Evolutionary conservation across 2,113 vertebrate species (phyloP).

Genomic region (Lepus timidus): DNA sequence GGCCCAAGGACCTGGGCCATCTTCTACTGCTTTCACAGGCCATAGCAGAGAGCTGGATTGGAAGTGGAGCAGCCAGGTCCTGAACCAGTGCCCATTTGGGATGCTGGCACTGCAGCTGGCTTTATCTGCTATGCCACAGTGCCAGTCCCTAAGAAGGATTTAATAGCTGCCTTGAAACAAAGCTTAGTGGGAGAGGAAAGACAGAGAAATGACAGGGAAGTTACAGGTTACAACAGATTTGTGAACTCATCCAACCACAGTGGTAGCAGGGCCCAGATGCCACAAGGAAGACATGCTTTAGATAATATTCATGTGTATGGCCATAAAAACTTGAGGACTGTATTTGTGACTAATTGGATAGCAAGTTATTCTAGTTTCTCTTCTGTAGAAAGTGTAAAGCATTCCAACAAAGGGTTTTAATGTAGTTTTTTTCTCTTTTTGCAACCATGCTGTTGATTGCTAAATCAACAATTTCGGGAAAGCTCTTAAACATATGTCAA

Average conservation of each 20-base stretch:
- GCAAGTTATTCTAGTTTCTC: conserved; percentile 89
- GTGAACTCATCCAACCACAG: conserved; percentile 94
- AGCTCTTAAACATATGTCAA: conserved; percentile 92
- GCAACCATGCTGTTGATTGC: conserved; percentile 89
- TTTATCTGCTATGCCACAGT: too few relatives aligned
- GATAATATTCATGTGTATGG: conserved; percentile 81
- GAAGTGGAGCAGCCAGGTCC: too few relatives aligned
- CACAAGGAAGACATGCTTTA: conserved; percentile 91
- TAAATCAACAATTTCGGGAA: conserved; percentile 82
- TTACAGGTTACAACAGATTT: conserved; percentile 95
- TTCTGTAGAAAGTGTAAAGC: conserved; percentile 90
- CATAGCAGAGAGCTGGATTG: too few relatives aligned
- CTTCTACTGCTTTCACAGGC: too few relatives aligned
- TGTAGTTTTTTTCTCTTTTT: conserved; percentile 75
- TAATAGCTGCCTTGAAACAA: conserved; percentile 92
- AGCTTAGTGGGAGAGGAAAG: conserved; percentile 97
- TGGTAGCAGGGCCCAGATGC: conserved; percentile 94
- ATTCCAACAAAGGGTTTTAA: too few relatives aligned
- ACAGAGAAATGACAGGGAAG: conserved; percentile 95
- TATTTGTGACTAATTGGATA: conserved; percentile 87
- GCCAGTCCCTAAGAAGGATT: conserved; percentile 64
- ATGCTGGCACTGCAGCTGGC: too few relatives aligned
- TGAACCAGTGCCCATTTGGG: too few relatives aligned
- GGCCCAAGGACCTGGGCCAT: too few relatives aligned
- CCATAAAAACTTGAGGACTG: conserved; percentile 83